phyloP scores from a whole-genome alignment of 2,888 invertebrate genomes.

The Apantesis nais region DNA sequence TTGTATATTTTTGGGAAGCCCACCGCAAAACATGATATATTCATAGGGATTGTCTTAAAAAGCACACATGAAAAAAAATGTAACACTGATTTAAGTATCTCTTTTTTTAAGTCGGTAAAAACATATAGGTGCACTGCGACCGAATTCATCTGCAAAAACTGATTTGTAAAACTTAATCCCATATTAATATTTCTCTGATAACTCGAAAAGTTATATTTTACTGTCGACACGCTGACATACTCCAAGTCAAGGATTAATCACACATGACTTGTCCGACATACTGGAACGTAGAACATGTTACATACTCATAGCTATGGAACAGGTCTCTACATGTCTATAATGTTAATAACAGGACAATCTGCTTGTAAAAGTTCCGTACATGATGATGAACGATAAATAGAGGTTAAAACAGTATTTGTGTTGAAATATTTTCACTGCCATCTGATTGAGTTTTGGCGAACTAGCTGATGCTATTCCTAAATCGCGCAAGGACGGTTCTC shows the following conservation, averaged over 20 bases:
- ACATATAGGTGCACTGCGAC: background rate
- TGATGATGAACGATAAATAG: too few relatives aligned
- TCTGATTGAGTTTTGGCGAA: background rate
- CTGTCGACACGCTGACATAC: constrained; percentile 10
- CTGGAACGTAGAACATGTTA: constrained; percentile 5
- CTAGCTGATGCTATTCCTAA: background rate
- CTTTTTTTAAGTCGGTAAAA: too few relatives aligned
- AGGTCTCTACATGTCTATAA: background rate
- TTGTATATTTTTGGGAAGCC: too few relatives aligned
- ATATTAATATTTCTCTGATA: background rate
- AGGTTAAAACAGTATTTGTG: background rate
- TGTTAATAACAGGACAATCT: background rate
- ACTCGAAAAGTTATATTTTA: background rate
- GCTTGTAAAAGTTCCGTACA: background rate
- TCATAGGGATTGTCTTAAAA: too few relatives aligned
- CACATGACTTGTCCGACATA: background rate
- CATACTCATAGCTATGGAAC: background rate
- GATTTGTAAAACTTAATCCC: background rate
- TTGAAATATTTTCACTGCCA: background rate
- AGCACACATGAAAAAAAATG: too few relatives aligned
- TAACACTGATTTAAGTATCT: too few relatives aligned
- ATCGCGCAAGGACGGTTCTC: background rate
- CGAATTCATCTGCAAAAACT: background rate
- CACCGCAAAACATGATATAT: too few relatives aligned
- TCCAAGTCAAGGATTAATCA: background rate